These are phyloP conservation scores for Anisognathus igniventris DNA, from an alignment of 2,797 vertebrate species.

Conservation along the genomic window DNA sequence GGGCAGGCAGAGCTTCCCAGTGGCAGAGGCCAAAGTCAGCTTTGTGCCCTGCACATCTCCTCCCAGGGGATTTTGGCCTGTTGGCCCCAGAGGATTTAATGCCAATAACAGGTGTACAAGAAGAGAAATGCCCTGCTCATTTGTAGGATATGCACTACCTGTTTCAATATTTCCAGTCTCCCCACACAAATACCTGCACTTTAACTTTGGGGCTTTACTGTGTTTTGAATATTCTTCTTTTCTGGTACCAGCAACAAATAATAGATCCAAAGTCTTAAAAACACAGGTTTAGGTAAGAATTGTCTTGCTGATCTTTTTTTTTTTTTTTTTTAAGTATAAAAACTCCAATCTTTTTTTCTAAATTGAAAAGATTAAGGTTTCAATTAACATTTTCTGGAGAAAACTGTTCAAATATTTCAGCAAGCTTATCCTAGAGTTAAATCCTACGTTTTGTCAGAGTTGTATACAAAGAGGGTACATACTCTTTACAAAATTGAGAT, in stretches of 20 bases:
- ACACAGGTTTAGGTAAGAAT: background rate
- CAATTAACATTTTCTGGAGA: background rate
- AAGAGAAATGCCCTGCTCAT: background rate
- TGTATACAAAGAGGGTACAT: background rate
- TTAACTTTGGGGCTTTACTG: background rate
- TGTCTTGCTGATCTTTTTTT: background rate
- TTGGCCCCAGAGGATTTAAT: background rate
- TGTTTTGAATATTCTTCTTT: background rate
- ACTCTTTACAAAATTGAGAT: background rate
- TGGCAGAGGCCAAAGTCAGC: background rate
- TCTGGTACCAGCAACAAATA: background rate
- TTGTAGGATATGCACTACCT: background rate
- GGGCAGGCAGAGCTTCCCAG: background rate
- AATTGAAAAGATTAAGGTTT: background rate
- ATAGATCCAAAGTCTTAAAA: background rate
- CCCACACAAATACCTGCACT: background rate
- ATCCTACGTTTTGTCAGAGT: background rate
- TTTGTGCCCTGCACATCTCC: background rate
- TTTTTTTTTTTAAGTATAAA: background rate
- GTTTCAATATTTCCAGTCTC: background rate
- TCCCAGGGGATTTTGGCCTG: background rate
- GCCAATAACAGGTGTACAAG: background rate
- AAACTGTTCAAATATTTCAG: background rate
- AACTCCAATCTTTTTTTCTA: background rate
- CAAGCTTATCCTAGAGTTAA: background rate